Evolutionary conservation across 1,140 invertebrate species (phyloP), one percentile per base, ranked within the genome.

Genomic region (Phymastichus coffea): DNA sequence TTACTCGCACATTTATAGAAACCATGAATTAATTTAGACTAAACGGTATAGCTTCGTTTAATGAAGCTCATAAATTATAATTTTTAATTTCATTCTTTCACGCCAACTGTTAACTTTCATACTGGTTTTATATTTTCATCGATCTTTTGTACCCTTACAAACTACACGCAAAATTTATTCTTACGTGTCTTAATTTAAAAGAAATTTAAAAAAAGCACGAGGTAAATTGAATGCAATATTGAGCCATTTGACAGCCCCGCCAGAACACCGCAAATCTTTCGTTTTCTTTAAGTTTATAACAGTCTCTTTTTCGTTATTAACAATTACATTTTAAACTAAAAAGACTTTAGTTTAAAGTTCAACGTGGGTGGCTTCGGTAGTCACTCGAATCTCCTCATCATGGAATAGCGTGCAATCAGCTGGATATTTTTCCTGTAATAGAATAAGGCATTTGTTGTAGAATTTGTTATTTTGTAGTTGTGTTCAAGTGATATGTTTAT

Each of bases 371-470:
- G 87, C 88, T 81, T 92, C 90, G 25, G 88, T 90, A 22, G 88
- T 91, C 15, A 89, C 88, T 82, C 85, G 86, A 20, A 88, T 76
- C 75, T 93, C 90, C 72, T 91, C 89, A 72, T 89, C 85, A 67
- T 91, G 88, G 77, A 90, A 93, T 2, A 84, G 82, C 23, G 82
- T 82, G 66, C 90, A 92, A 47, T 89, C 84, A 0, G 85, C 86
- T 57, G 87, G 86, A 70, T 87, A 91, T 66, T 85, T 86, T 0
- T 75, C 81, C 89, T 92, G 78, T n/a, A 76, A 66, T 68, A 61
- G n/a, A n/a, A 44, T 28, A 44, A 55, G 14, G 26, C 15, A 62
- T 43, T 46, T 4, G 38, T 63, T 40, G n/a, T n/a, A n/a, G n/a
- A n/a, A 52, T 28, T 55, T 30, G 38, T 19, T 28, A 30, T 43